Conservation (phyloP, 1,140 invertebrate genomes). For the Alviniconcha marisindica region DNA sequence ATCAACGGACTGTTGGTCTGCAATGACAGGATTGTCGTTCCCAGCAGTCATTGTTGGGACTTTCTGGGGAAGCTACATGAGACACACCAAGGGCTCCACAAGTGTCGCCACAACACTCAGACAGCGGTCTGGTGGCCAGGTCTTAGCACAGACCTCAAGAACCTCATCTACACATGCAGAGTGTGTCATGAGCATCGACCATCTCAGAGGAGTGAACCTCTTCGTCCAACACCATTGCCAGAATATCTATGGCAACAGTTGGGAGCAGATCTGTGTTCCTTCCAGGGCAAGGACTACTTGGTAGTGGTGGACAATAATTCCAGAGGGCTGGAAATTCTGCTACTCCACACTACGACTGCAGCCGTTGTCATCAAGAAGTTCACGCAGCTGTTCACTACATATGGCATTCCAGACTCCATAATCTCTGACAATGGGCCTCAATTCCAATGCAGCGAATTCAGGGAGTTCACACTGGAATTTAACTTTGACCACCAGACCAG, state of each 20-base stretch:
- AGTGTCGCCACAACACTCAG: slow-evolving; percentile 28
- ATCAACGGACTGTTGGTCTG: background rate
- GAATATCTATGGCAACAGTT: slow-evolving; percentile 44
- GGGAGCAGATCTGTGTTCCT: slow-evolving; percentile 35
- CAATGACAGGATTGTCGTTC: slow-evolving; percentile 42
- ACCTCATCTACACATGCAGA: slow-evolving; percentile 22
- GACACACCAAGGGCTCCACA: slow-evolving; percentile 44
- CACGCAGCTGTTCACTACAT: slow-evolving; percentile 49
- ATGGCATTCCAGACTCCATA: slow-evolving; percentile 52
- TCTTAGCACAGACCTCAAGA: slow-evolving; percentile 29
- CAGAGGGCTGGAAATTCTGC: slow-evolving; percentile 42
- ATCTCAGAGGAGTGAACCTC: slow-evolving; percentile 44
- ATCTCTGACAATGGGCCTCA: slow-evolving; percentile 58
- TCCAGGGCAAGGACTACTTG: slow-evolving; percentile 44
- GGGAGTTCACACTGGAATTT: slow-evolving; percentile 47
- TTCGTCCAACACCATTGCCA: slow-evolving; percentile 41
- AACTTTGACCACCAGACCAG: slow-evolving; percentile 52
- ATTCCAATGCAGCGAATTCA: slow-evolving; percentile 54
- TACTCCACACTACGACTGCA: slow-evolving; percentile 36
- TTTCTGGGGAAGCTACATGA: slow-evolving; percentile 38
- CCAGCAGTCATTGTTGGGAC: background rate
- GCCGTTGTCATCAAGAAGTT: slow-evolving; percentile 45
- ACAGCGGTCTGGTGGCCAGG: slow-evolving; percentile 30
- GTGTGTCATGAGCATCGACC: slow-evolving; percentile 42
- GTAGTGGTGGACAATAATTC: slow-evolving; percentile 50